Evolutionary conservation across 1,140 invertebrate genomes (phyloP).

Genomic region (Eufriesea mexicana): DNA sequence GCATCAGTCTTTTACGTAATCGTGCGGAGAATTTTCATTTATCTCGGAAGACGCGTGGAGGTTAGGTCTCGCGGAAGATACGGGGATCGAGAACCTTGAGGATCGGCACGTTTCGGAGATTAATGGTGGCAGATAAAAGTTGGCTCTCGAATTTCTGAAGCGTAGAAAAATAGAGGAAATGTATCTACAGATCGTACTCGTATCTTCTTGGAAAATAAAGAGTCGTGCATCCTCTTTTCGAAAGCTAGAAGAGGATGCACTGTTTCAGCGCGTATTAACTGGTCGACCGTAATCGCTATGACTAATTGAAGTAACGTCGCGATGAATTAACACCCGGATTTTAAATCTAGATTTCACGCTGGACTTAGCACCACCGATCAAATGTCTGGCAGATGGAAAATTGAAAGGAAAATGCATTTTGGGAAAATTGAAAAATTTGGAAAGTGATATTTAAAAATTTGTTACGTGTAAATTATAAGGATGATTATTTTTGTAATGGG

Average conservation of each 20-base stretch:
- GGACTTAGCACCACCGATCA: too few relatives aligned
- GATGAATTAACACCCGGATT: too few relatives aligned
- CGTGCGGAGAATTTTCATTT: background rate
- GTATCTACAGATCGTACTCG: too few relatives aligned
- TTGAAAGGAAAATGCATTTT: too few relatives aligned
- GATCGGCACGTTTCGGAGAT: background rate
- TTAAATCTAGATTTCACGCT: too few relatives aligned
- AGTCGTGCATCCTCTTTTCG: too few relatives aligned
- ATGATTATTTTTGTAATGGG: background rate
- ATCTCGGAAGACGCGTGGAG: background rate
- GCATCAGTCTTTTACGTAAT: background rate
- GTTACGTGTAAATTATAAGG: too few relatives aligned
- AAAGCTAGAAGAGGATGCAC: slow-evolving; percentile 18
- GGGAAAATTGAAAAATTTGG: background rate
- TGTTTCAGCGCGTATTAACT: background rate
- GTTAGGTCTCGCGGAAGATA: background rate
- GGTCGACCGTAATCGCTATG: background rate
- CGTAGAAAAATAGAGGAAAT: background rate
- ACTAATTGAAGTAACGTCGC: background rate
- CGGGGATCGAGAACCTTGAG: background rate
- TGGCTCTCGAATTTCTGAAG: rapidly evolving
- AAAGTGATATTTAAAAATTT: background rate
- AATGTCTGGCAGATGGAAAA: too few relatives aligned
- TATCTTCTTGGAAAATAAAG: background rate
- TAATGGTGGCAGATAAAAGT: background rate